Evolutionary conservation across 2,113 vertebrate genomes (phyloP), one percentile per base, ranked within the genome.

Genomic region (Semnopithecus entellus): DNA sequence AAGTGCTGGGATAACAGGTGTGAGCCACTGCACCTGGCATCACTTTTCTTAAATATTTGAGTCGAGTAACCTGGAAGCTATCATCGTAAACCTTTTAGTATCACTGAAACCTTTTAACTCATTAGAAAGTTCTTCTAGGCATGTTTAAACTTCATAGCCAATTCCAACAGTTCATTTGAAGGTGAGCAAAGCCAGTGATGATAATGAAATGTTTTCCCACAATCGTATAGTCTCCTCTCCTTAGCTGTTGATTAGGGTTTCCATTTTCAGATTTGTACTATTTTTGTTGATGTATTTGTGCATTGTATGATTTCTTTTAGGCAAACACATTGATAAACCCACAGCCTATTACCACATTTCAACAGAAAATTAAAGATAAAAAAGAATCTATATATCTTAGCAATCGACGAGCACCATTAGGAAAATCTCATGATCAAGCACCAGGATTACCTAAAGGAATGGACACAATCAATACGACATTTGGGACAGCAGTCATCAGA

Each of bases 311-410:
- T 98, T 89, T 97, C 40, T 98, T 98, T 97, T 98, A 99, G 99
- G 96, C 82, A 92, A 97, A 50, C 35, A 95, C 86, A 43, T 72
- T 99, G 97, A 81, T 99, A 92, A 99, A 99, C 97, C 99, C 99
- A n/a, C 97, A 97, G 61, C 93, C 87, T 45, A 99, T 98, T 96
- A 99, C 98, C 10, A 17, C 86, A n/a, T 99, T 99, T 97, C 99
- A 99, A 93, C 98, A 99, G 94, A 99, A 97, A 98, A 43, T 99
- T 17, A 97, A 98, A 80, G 98, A 99, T 27, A 96, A 98, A 82
- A 98, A 98, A 89, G 99, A 99, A 97, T 97, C 97, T 48, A 66
- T 98, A 59, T 99, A 99, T 97, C 88, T 96, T 13, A 98, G 98
- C 86, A 98, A 95, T 82, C 96, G 94, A 76, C 95, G 97, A 32